Base-by-base conservation (phyloP, 2,888 invertebrate genomes). In the Thecophora atra region DNA sequence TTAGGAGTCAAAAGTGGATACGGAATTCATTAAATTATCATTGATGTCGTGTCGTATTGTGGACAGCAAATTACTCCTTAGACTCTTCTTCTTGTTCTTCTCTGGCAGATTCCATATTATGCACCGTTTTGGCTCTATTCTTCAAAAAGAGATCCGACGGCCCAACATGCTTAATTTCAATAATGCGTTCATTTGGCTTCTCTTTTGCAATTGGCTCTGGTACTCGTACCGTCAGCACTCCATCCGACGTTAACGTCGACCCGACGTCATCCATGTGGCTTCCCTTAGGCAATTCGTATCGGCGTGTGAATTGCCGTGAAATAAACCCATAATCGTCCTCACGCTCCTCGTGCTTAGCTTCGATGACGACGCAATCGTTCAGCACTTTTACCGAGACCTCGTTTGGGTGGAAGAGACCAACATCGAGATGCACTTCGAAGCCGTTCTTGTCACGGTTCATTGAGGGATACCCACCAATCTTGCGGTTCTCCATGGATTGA, bases 191-290 rank as follows among this genome's bases (percentile, higher is more conserved):
- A 70, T 77, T n/a, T n/a, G n/a, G n/a, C n/a, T n/a, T n/a, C n/a
- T n/a, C n/a, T n/a, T n/a, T n/a, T n/a, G n/a, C n/a, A n/a, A n/a
- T n/a, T 58, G 83, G 74, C 4, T 88, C 87, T 0, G 93, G 94
- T 0, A 92, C 92, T 0, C 89, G 89, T 63, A 94, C 90, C 0
- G 91, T 93, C 44, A 94, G 87, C 21, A 94, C 91, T 0, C 95
- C 95, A 81, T 95, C 95, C 0, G 94, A 91, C 0, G 94, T 93
- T 52, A 96, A 85, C 0, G 91, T 91, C 64, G 94, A 94, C 58
- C 90, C 88, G 2, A 96, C 89, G 74, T 91, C 90, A 8, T 91
- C 89, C 0, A 91, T 88, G 73, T 95, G 91, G 77, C 90, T 90
- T 58, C 89, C 90, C 64, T 89, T 87, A 1, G 93, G 92, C 13